Base-by-base conservation (phyloP, 1,140 invertebrate species). In the Charaxes varanes region DNA sequence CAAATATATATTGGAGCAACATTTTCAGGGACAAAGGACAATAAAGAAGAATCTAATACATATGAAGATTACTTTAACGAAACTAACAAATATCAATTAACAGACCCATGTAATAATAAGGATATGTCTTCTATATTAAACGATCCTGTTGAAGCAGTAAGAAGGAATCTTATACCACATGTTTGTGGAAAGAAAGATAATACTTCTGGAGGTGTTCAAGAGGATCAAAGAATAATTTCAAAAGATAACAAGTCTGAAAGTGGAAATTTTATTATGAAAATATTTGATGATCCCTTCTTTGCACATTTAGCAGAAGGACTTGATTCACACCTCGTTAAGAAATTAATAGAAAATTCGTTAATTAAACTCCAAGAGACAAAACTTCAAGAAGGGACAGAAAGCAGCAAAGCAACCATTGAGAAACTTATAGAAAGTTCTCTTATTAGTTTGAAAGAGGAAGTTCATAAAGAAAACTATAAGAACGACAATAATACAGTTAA, bases 91-190 rank as follows among this genome's bases (percentile, higher is more conserved):
- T 53, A 56, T 19, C 49, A 54, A 60, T 31, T 41, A 45, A 41
- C 66, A 52, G 8, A 60, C 52, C 15, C 36, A 7, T 30, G 46
- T 10, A 56, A 41, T 28, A 59, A 63, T 4, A 59, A 59, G 43
- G 78, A 88, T 46, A 69, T 89, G 7, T 76, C 84, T 24, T 85
- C 87, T 47, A 83, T 90, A 17, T 63, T 91, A 16, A 83, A 81
- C 33, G 88, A 92, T 72, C 90, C 90, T 1, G 90, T 92, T 5
- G 88, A 91, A 84, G 90, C 90, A 7, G 90, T 91, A 1, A 86
- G 86, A 59, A 80, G 88, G 37, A 91, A 92, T 64, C 71, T 91
- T 45, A 88, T 91, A 44, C 90, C 90, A 12, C 90, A 92, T 70
- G 88, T 92, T 19, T 91, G 90, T 71, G 90, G 90, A 4, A 88